Base-by-base conservation (phyloP, 2,888 invertebrate species). In the Apeira syringaria region DNA sequence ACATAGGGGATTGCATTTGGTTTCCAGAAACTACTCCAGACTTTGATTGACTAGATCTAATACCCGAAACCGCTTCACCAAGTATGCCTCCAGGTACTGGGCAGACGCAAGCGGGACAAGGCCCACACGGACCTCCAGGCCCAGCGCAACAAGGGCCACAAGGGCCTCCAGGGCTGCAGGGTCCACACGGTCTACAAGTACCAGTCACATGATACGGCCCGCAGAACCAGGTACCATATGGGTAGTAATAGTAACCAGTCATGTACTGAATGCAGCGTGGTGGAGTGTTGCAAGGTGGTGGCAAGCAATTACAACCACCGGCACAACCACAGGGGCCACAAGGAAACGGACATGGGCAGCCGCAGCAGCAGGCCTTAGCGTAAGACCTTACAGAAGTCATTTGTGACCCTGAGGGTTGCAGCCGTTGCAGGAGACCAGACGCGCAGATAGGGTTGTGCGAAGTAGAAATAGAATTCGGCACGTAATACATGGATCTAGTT, bases 181-280 rank as follows among this genome's bases (percentile, higher is more conserved):
- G 56, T 0, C 56, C 36, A 31, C 61, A 52, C 0, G 79, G 75
- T 5, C 47, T 32, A 42, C 81, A 80, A 1, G 65, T 66, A 1
- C 78, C 80, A 0, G 61, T 22, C 0, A 80, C 78, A 40, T 84
- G 83, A 50, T 84, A 84, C 0, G 85, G 84, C 0, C 85, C 84
- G 30, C 84, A 83, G 53, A 81, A 83, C 85, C 85, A 85, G 27
- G 64, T 73, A 1, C 84, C 85, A 35, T 85, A 85, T 0, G 84
- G 84, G 31, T 85, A 85, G 50, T 85, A 85, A 44, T 82, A 85
- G 52, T 86, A 85, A 1, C 85, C 84, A 3, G 78, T 77, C 80
- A 84, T 81, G 50, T 76, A 79, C 28, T 83, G 81, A 3, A 83
- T 32, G 50, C 85, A 84, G n/a, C 54, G 61, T 0, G 85, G 74